Base-by-base conservation (phyloP, 2,113 vertebrate species). In the Dromaius novaehollandiae region DNA sequence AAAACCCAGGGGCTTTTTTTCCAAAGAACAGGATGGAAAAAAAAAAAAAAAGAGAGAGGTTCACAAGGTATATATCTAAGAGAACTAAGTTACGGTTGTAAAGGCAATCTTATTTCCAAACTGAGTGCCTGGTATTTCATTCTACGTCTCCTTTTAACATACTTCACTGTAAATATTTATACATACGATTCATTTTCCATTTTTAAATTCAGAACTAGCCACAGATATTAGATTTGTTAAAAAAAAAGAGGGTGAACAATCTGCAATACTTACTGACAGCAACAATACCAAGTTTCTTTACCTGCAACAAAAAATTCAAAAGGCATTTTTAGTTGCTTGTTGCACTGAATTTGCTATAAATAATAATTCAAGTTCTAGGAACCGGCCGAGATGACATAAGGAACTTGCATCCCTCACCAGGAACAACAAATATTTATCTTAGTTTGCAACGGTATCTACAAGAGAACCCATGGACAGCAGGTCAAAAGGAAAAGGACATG, bases 251-350 rank as follows among this genome's bases (percentile, higher is more conserved):
- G 89, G 55, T 11, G 17, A 88, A 89, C 2, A 44, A 83, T 89
- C 28, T 63, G 44, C 14, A 38, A 94, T 90, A 99, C 99, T 99
- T 98, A 99, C 99, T 99, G 98, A 99, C 98, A 71, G 99, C 98
- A 17, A 99, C 98, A 77, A 99, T 98, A 71, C 99, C 99, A 97
- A 99, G 98, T 64, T 97, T 98, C 96, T 99, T 99, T 56, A 99
- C 99, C 99, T 99, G 97, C 55, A 96, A 92, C n/a, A 25, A 96
- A 93, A 92, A 63, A 4, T 83, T 64, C 73, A 40, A 86, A 95
- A 81, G 44, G 28, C 7, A 10, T 16, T 63, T 92, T 96, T 82
- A 97, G 46, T 34, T 6, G 65, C 1, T 22, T 12, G 2, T 82
- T 69, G 13, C 13, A 85, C 28, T 7, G 2, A 86, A 50, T 40